Percentiles rank a stretch among this genome's conserved stretches.
Evolutionary conservation across 2,888 invertebrate genomes (phyloP).

Genomic region (Augiades crinisus): DNA sequence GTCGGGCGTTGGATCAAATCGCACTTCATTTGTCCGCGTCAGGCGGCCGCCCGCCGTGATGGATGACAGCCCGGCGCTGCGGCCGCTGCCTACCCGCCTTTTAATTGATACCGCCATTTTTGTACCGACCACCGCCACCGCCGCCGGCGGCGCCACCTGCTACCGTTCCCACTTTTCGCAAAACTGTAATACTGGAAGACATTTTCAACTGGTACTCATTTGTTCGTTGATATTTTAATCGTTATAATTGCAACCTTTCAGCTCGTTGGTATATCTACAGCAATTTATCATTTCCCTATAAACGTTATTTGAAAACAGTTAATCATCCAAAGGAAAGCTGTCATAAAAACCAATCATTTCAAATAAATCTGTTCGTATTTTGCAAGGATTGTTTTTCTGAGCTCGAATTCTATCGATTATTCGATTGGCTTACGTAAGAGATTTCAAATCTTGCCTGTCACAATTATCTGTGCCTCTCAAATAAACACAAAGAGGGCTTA

Average conservation of each 20-base stretch:
- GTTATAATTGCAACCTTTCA: background rate
- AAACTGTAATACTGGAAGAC: background rate
- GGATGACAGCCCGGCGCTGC: constrained; percentile 56
- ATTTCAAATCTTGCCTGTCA: no score
- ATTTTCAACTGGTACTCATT: constrained; percentile 3
- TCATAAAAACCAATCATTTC: no score
- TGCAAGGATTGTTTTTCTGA: no score
- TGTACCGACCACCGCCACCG: constrained; percentile 42
- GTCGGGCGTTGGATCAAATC: constrained; percentile 70
- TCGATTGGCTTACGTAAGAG: no score
- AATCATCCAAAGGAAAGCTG: no score
- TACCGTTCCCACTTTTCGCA: constrained; percentile 26
- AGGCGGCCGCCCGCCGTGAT: constrained; percentile 58
- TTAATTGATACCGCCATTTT: constrained; percentile 77
- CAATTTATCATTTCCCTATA: background rate
- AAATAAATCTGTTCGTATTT: no score
- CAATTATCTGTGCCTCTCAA: background rate
- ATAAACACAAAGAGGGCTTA: background rate
- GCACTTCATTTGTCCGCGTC: constrained; percentile 79
- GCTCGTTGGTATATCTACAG: background rate
- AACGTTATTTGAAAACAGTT: background rate
- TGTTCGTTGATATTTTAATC: background rate
- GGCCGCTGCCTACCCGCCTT: constrained; percentile 47
- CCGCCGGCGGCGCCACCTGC: constrained; percentile 27
- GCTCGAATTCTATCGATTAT: no score